Percentiles rank a stretch among this genome's conserved stretches.
Evolutionary conservation across 2,888 invertebrate genomes (phyloP).

Genomic region (Oligia strigilis): DNA sequence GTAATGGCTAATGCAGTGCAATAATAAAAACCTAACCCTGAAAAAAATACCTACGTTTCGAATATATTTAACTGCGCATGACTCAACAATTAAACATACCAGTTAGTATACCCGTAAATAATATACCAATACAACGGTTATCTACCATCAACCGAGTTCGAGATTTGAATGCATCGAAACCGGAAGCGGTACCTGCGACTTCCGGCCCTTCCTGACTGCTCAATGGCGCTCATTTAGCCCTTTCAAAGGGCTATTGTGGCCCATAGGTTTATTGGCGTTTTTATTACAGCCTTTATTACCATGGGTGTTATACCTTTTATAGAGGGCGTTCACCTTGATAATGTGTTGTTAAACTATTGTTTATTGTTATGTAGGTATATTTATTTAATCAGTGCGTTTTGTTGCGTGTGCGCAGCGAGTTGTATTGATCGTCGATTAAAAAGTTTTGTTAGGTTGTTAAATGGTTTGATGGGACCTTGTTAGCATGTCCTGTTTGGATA

Average conservation of each 20-base stretch:
- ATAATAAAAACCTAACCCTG: neutral
- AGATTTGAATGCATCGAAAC: constrained; percentile 68
- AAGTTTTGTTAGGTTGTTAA: constrained; percentile 31
- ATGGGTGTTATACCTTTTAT: constrained; percentile 30
- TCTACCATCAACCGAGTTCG: constrained; percentile 61
- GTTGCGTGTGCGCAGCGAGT: constrained; percentile 29
- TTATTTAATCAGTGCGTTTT: constrained; percentile 34
- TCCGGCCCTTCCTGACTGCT: constrained; percentile 72
- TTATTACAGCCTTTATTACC: constrained; percentile 54
- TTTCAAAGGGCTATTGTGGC: constrained; percentile 67
- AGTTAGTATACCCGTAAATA: constrained; percentile 22
- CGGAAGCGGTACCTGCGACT: constrained; percentile 78
- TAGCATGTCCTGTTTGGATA: constrained; percentile 30
- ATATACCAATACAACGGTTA: constrained; percentile 47
- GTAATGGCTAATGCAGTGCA: neutral
- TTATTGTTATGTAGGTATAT: constrained; percentile 39
- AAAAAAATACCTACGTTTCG: neutral
- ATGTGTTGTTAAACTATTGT: constrained; percentile 39
- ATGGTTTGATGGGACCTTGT: constrained; percentile 21
- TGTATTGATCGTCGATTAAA: constrained; percentile 31
- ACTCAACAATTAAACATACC: constrained; percentile 17
- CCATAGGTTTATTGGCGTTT: constrained; percentile 57
- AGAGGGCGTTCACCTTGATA: constrained; percentile 54
- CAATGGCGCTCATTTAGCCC: constrained; percentile 64
- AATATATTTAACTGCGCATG: constrained; percentile 11